Base-by-base conservation (phyloP, 2,797 vertebrate species). In the Microctenopoma stevenorrisi region DNA sequence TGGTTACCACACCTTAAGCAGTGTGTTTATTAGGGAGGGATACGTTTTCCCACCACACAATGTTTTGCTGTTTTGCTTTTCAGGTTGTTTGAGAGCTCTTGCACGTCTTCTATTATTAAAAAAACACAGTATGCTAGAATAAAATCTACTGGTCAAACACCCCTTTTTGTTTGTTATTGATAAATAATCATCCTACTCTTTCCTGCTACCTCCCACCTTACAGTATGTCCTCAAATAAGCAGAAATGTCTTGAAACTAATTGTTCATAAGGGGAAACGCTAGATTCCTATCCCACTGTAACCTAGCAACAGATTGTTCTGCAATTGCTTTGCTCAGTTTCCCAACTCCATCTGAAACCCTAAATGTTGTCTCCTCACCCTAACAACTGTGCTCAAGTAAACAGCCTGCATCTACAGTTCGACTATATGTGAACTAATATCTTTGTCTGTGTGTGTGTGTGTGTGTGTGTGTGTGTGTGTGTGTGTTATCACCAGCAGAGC, bases 401-500 rank as follows among this genome's bases (percentile, higher is more conserved):
- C 60, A 72, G 54, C 58, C 43, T 66, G 47, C 28, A 66, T 64
- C 61, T 35, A 55, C 13, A 37, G 35, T 54, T 4, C 25, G 46
- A 25, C 52, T 59, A 14, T 52, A 15, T 48, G 42, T 48, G 44
- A 40, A 47, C 64, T 61, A 28, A 40, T 50, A 30, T 64, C 22
- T 69, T 12, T 38, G 33, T 75, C 25, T 25, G 9, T 44, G 37
- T 52, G 33, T 52, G 37, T 60, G 46, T 64, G 43, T 56, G 25
- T 54, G 14, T 33, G 30, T 33, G 30, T 33, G 30, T 33, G 30
- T 33, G 33, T 61, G 44, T 10, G n/a, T 73, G 69, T 79, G 68
- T 77, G 80, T 74, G 59, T 72, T 81, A 76, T 84, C 84, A 82
- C 84, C 74, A 79, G 56, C 74, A 64, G 85, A 86, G 86, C 68